A percentile compares a stretch with the other conserved stretches of the same genome.
phyloP scores from a whole-genome alignment of 2,113 vertebrate species.

The Tyrannus savana region DNA sequence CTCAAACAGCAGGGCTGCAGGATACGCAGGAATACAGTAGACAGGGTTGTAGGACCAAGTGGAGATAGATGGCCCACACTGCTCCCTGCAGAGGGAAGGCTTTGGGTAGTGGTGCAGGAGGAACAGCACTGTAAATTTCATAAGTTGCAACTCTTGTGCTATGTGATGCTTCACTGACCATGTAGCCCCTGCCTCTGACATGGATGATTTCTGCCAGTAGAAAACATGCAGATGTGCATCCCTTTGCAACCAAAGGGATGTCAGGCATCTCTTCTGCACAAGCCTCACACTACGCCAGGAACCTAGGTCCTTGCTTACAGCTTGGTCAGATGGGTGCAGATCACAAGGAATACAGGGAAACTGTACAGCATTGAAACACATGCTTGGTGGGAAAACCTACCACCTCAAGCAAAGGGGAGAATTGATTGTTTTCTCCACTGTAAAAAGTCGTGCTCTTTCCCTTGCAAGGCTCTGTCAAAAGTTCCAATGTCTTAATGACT shows the following conservation, averaged over 20 bases:
- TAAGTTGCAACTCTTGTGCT: not conserved
- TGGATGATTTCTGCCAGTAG: not conserved
- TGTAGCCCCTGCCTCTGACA: not conserved
- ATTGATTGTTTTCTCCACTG: not conserved
- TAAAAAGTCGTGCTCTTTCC: not conserved
- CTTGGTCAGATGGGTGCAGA: not conserved
- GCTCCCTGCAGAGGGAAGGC: rapidly evolving
- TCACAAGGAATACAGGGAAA: not conserved
- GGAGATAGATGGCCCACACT: not conserved
- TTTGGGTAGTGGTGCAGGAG: not conserved
- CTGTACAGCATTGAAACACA: not conserved
- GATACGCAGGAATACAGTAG: not conserved
- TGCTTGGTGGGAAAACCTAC: rapidly evolving
- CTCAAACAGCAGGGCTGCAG: not conserved
- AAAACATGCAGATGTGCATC: not conserved
- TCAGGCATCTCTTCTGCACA: not conserved
- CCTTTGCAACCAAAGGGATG: not conserved
- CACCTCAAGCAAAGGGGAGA: rapidly evolving
- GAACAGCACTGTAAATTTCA: not conserved
- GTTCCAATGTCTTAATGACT: not conserved
- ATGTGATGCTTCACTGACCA: not conserved
- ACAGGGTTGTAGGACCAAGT: not conserved
- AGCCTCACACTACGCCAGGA: not conserved
- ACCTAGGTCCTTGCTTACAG: not conserved
- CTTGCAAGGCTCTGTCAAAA: not conserved